These are phyloP conservation scores for Choreutis nemorana DNA, from an alignment of 2,888 invertebrate genomes.

Conservation along the genomic window DNA sequence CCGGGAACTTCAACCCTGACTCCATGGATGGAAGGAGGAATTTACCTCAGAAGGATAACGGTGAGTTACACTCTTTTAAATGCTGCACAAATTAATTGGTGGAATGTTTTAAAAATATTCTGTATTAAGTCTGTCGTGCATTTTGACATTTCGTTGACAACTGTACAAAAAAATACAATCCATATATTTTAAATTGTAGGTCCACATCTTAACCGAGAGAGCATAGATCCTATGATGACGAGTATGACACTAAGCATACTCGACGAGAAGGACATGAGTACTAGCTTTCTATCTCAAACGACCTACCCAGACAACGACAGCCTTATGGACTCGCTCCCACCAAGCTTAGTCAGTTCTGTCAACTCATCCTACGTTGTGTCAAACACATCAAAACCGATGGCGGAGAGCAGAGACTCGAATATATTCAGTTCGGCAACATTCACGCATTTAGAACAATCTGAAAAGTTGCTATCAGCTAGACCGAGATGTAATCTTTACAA, in stretches of 20 bases:
- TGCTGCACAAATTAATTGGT: too few relatives aligned
- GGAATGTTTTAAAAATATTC: too few relatives aligned
- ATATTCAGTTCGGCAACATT: conserved; percentile 54
- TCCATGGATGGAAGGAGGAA: conserved; percentile 42
- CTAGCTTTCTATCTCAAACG: conserved; percentile 58
- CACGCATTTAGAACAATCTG: conserved; percentile 50
- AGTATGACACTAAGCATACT: conserved; percentile 60
- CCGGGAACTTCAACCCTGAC: conserved; percentile 48
- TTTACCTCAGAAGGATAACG: conserved; percentile 37
- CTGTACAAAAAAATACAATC: too few relatives aligned
- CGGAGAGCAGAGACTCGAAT: conserved; percentile 35
- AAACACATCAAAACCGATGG: conserved; percentile 30
- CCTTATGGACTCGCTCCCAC: conserved; percentile 52
- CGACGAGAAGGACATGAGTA: conserved; percentile 62
- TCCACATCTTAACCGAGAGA: conserved; percentile 27
- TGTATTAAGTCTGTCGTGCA: too few relatives aligned
- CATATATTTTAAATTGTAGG: not conserved
- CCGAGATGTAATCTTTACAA: conserved; percentile 41
- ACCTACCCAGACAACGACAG: conserved; percentile 56
- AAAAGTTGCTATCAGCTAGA: conserved; percentile 38
- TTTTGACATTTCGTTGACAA: too few relatives aligned
- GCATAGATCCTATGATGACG: conserved; percentile 54
- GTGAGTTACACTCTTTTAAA: conserved; percentile 16
- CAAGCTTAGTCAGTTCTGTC: conserved; percentile 52
- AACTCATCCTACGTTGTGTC: conserved; percentile 50